These are phyloP conservation scores for Dendrophyllia cribrosa DNA, from an alignment of 64 coral and sea anemone genomes.

Conservation along the genomic window DNA sequence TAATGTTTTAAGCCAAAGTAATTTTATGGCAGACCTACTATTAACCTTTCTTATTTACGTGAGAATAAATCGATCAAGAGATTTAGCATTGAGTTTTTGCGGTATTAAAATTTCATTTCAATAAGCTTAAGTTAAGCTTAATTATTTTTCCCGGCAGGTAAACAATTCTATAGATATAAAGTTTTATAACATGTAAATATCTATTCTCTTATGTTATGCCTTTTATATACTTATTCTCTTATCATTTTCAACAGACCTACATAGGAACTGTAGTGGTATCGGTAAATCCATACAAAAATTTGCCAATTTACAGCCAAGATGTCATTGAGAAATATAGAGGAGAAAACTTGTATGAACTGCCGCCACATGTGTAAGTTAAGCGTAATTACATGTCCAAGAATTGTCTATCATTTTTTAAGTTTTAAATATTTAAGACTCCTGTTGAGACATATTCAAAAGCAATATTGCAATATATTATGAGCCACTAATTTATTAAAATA, in stretches of 20 bases:
- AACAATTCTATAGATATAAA: too few relatives aligned
- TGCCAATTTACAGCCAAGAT: constrained; percentile 83
- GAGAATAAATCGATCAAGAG: too few relatives aligned
- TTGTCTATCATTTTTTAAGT: background rate
- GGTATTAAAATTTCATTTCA: too few relatives aligned
- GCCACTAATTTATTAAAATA: too few relatives aligned
- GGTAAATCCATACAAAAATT: constrained; percentile 88
- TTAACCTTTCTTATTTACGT: too few relatives aligned
- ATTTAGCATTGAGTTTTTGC: too few relatives aligned
- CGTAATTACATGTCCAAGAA: background rate
- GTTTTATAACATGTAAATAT: background rate
- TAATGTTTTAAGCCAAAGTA: too few relatives aligned
- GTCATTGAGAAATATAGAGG: constrained; percentile 95
- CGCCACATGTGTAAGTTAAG: constrained; percentile 92
- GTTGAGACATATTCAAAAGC: background rate
- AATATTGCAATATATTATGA: too few relatives aligned
- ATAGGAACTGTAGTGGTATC: constrained; percentile 98
- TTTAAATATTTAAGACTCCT: background rate
- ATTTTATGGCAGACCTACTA: too few relatives aligned
- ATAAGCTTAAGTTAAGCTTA: too few relatives aligned
- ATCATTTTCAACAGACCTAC: constrained; percentile 76
- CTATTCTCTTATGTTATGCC: background rate
- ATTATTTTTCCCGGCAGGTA: too few relatives aligned
- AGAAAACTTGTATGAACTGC: constrained; percentile 95
- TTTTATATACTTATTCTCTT: background rate